Evolutionary conservation across 2,888 invertebrate genomes (phyloP).

Genomic region (Hyposoter dolosus): DNA sequence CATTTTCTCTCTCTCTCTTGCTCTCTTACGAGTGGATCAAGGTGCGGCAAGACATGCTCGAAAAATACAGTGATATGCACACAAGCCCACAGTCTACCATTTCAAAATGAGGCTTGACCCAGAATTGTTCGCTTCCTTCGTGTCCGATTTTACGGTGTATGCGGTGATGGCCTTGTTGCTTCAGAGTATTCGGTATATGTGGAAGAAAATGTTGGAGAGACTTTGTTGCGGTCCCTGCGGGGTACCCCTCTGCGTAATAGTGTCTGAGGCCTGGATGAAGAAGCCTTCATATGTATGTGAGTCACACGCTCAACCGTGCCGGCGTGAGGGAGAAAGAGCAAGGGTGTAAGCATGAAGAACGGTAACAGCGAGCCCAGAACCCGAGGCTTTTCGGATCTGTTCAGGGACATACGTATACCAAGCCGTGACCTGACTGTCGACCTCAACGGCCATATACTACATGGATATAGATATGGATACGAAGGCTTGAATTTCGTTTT

Average conservation of each 20-base stretch:
- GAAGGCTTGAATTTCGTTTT: conserved; percentile 46
- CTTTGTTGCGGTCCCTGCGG: conserved; percentile 53
- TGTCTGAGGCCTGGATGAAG: conserved; percentile 59
- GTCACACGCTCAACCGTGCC: conserved; percentile 6
- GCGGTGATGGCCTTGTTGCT: conserved; percentile 36
- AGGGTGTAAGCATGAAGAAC: conserved; percentile 62
- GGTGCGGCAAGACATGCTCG: neutral
- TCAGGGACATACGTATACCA: conserved; percentile 52
- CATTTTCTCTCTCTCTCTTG: neutral
- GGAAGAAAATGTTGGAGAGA: conserved; percentile 32
- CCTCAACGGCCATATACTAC: neutral
- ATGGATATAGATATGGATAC: conserved; percentile 10
- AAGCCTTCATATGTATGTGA: conserved; percentile 24
- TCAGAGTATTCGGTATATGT: conserved; percentile 7
- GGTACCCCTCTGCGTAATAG: conserved; percentile 39
- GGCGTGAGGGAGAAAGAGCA: conserved; percentile 16
- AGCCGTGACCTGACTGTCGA: conserved; percentile 53
- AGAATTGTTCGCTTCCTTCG: conserved; percentile 41
- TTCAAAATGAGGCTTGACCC: conserved; percentile 57
- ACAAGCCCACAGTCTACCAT: neutral
- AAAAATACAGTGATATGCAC: neutral
- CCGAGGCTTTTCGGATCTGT: conserved; percentile 62
- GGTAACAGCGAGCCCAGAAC: conserved; percentile 48
- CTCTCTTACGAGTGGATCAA: neutral
- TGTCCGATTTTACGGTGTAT: conserved; percentile 46